Evolutionary conservation across 1,140 invertebrate genomes (phyloP).

Genomic region (Elymnias hypermnestra): DNA sequence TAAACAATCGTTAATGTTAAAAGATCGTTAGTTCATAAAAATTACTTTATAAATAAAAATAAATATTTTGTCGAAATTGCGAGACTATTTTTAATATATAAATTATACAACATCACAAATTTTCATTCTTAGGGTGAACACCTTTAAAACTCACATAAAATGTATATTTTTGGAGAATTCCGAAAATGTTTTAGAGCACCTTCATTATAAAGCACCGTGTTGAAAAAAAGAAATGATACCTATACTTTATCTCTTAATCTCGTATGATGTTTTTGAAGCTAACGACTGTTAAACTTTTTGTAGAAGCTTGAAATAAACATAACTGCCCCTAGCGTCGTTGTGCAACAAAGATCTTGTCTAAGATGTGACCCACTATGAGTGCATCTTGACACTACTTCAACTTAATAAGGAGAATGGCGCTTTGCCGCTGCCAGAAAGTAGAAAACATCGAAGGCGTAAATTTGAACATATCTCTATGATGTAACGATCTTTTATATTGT

Average conservation of each 20-base stretch:
- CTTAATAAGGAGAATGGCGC: slow-evolving; percentile 58
- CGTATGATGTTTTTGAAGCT: too few species aligned
- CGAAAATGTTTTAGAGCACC: too few species aligned
- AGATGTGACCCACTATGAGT: slow-evolving; percentile 48
- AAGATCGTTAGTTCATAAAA: too few species aligned
- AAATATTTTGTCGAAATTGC: background rate
- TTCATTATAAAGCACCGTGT: too few species aligned
- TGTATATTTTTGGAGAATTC: too few species aligned
- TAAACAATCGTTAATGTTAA: too few species aligned
- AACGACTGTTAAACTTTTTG: slow-evolving; percentile 19
- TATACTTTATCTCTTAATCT: too few species aligned
- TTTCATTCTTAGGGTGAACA: too few species aligned
- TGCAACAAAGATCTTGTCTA: slow-evolving; percentile 48
- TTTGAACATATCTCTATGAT: slow-evolving; percentile 30
- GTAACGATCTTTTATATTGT: slow-evolving; percentile 31
- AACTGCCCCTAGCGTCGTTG: slow-evolving; percentile 34
- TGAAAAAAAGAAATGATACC: too few species aligned
- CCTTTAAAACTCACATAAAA: too few species aligned
- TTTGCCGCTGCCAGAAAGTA: slow-evolving; percentile 35
- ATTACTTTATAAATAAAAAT: too few species aligned
- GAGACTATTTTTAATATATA: background rate
- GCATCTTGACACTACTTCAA: slow-evolving; percentile 56
- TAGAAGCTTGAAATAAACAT: slow-evolving; percentile 21
- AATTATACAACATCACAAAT: too few species aligned
- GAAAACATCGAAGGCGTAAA: slow-evolving; percentile 23